A percentile compares a stretch with the other conserved stretches of the same genome.
These are phyloP conservation scores for Clarias batrachus DNA, from an alignment of 2,113 vertebrate genomes.

Conservation along the genomic window DNA sequence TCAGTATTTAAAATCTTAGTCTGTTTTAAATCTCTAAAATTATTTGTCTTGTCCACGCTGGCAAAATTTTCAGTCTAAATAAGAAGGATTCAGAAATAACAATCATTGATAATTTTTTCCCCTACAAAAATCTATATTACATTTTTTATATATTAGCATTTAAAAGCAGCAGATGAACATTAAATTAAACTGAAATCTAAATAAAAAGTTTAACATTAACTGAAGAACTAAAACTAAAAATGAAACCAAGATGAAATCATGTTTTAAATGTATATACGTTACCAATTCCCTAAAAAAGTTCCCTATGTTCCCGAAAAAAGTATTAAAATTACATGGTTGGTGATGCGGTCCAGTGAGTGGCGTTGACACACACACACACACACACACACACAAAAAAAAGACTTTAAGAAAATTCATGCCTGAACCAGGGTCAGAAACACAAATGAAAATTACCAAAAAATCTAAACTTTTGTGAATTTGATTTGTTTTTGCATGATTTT, in stretches of 20 bases:
- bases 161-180: background rate
- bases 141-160: background rate
- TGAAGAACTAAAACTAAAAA: background rate
- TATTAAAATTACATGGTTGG: background rate
- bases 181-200: background rate
- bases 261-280: background rate
- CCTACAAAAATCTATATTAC: background rate
- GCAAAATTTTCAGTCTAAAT: background rate
- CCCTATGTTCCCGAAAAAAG: no score
- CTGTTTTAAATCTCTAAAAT: background rate
- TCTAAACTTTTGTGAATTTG: background rate
- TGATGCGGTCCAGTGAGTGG: background rate
- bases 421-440: background rate
- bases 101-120: background rate
- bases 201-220: background rate
- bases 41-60: background rate
- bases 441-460: background rate
- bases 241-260: background rate
- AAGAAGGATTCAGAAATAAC: background rate
- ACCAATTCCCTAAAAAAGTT: background rate
- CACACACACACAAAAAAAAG: background rate
- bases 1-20: background rate
- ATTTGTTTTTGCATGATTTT: background rate
- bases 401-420: background rate
- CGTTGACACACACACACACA: background rate